Evolutionary conservation across 2,888 invertebrate genomes (phyloP).

Genomic region (Scelioninae gen. 2): DNA sequence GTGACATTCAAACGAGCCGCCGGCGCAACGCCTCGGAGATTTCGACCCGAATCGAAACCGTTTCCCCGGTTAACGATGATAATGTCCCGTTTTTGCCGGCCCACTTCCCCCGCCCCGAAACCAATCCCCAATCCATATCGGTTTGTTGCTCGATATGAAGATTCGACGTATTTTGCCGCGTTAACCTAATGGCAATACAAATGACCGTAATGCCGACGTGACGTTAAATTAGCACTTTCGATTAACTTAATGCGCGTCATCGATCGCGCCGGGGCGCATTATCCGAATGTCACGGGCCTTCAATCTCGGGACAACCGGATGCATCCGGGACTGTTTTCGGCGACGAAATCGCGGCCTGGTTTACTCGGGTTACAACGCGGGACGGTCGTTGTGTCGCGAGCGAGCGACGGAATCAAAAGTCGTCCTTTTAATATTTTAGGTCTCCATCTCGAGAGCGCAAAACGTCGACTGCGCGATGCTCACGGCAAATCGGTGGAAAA

Average conservation of each 20-base stretch:
- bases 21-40: too few relatives aligned
- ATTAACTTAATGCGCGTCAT: conserved; percentile 42
- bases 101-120: too few relatives aligned
- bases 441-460: conserved; percentile 30
- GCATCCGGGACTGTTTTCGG: conserved; percentile 7
- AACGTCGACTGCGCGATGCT: conserved; percentile 38
- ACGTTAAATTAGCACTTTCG: conserved; percentile 43
- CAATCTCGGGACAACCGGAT: conserved; percentile 16
- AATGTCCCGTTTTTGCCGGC: too few relatives aligned
- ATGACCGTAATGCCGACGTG: conserved; percentile 33
- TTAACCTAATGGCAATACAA: conserved; percentile 30
- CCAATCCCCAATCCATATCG: too few relatives aligned
- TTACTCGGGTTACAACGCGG: conserved; percentile 35
- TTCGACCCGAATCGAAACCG: too few relatives aligned
- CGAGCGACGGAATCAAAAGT: conserved; percentile 24
- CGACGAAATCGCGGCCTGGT: conserved; percentile 6
- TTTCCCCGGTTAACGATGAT: too few relatives aligned
- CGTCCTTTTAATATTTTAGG: conserved; percentile 44
- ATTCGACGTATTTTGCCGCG: conserved; percentile 5
- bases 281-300: conserved; percentile 26
- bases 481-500: conserved; percentile 37
- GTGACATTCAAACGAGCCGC: too few relatives aligned
- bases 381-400: too few relatives aligned
- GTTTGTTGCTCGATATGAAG: not conserved
- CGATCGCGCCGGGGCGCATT: conserved; percentile 32